A percentile compares a stretch with the other conserved stretches of the same genome.
Evolutionary conservation across 2,113 vertebrate species (phyloP).

Genomic region (Siniperca chuatsi): DNA sequence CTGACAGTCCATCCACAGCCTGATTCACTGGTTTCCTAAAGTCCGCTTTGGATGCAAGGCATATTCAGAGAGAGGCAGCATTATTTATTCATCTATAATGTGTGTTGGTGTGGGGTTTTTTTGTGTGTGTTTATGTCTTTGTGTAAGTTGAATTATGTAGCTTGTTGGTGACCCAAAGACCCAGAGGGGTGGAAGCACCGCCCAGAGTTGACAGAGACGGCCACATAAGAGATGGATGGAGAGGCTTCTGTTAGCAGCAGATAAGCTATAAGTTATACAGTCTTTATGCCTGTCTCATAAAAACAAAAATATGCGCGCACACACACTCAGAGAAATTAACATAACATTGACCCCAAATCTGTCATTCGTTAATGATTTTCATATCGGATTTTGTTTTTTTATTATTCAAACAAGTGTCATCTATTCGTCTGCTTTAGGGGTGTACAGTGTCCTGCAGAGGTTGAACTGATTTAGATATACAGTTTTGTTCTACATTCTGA

Average conservation of each 20-base stretch:
- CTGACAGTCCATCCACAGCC: not conserved
- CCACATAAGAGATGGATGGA: conserved; percentile 34
- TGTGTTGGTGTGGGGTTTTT: not conserved
- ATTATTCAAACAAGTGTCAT: not conserved
- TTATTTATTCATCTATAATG: conserved; percentile 42
- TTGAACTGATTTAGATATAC: not conserved
- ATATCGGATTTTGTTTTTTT: not conserved
- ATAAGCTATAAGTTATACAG: conserved; percentile 29
- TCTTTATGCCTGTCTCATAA: conserved; percentile 6
- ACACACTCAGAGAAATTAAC: conserved; percentile 2
- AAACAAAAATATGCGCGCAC: not conserved
- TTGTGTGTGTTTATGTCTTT: not conserved
- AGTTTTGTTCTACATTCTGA: not conserved
- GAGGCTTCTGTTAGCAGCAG: conserved; percentile 48
- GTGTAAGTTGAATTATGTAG: conserved; percentile 15
- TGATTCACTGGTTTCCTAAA: conserved; percentile 22
- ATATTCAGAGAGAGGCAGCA: not conserved
- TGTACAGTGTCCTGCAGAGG: not conserved
- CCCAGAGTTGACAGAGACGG: conserved; percentile 37
- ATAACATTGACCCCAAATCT: conserved; percentile 13
- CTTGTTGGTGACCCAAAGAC: conserved; percentile 19
- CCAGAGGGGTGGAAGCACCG: not conserved
- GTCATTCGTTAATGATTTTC: not conserved
- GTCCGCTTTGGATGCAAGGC: not conserved
- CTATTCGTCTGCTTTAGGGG: not conserved